A percentile compares a stretch with the other conserved stretches of the same genome.
These are phyloP conservation scores for Amorpha juglandis DNA, from an alignment of 2,888 invertebrate species.

Conservation along the genomic window DNA sequence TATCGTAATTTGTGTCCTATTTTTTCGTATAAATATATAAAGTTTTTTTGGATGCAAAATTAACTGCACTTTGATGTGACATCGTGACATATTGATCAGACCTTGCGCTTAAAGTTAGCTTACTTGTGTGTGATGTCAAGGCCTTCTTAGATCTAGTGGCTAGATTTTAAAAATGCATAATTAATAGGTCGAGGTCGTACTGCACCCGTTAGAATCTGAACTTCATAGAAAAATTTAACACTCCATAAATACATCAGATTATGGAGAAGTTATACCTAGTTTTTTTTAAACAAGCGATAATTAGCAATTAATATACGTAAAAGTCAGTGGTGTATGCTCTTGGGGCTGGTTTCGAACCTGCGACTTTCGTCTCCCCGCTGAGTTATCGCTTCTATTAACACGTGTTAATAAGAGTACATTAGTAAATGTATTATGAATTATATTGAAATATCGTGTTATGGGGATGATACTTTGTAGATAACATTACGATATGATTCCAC, in stretches of 20 bases:
- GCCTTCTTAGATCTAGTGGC: conserved; percentile 6
- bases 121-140: conserved; percentile 12
- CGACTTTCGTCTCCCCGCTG: no score
- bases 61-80: background rate
- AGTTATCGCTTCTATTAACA: no score
- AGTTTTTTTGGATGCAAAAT: background rate
- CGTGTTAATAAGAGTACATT: no score
- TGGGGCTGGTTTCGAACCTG: no score
- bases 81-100: background rate
- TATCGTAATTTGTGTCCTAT: no score
- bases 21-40: background rate
- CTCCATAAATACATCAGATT: background rate
- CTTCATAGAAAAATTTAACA: background rate
- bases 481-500: background rate
- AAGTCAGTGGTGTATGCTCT: no score
- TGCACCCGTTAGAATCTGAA: background rate
- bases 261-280: background rate
- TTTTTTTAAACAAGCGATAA: no score
- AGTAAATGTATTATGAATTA: no score
- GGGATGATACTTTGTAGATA: background rate
- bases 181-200: conserved; percentile 10
- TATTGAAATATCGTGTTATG: background rate
- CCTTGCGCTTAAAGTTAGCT: background rate
- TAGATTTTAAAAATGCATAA: conserved; percentile 13
- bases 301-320: no score